These are phyloP conservation scores for Helicoverpa zea DNA, from an alignment of 1,140 invertebrate genomes.

Conservation along the genomic window DNA sequence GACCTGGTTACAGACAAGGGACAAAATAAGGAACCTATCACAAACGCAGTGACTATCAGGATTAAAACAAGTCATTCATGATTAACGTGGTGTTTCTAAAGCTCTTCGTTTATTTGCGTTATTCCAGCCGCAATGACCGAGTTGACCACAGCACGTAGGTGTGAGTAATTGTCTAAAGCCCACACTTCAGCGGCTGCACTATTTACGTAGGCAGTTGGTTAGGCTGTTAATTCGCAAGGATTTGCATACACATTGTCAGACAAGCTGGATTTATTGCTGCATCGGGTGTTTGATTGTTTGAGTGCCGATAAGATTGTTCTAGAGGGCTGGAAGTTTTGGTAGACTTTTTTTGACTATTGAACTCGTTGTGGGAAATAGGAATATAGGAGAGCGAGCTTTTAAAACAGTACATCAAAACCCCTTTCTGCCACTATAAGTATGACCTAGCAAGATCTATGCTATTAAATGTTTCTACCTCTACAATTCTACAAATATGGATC, in stretches of 20 bases:
- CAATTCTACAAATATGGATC: too few species aligned
- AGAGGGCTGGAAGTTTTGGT: too few species aligned
- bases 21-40: too few species aligned
- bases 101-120: background rate
- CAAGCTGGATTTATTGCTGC: slow-evolving; percentile 3
- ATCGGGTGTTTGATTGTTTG: slow-evolving; percentile 21
- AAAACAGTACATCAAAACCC: too few species aligned
- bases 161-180: slow-evolving; percentile 35
- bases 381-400: too few species aligned
- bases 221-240: slow-evolving; percentile 11
- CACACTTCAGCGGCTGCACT: slow-evolving; percentile 8
- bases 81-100: slow-evolving; percentile 7
- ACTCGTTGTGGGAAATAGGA: too few species aligned
- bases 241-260: slow-evolving; percentile 35
- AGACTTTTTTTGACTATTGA: too few species aligned
- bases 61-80: background rate
- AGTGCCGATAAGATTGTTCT: background rate
- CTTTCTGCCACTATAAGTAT: too few species aligned
- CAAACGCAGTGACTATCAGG: background rate
- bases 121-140: background rate
- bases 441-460: too few species aligned
- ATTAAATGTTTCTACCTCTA: too few species aligned
- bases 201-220: slow-evolving; percentile 28
- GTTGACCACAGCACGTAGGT: slow-evolving; percentile 34
- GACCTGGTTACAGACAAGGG: too few species aligned